Evolutionary conservation across 92 coral and sea anemone species (phyloP).

Genomic region (Metridium senile): DNA sequence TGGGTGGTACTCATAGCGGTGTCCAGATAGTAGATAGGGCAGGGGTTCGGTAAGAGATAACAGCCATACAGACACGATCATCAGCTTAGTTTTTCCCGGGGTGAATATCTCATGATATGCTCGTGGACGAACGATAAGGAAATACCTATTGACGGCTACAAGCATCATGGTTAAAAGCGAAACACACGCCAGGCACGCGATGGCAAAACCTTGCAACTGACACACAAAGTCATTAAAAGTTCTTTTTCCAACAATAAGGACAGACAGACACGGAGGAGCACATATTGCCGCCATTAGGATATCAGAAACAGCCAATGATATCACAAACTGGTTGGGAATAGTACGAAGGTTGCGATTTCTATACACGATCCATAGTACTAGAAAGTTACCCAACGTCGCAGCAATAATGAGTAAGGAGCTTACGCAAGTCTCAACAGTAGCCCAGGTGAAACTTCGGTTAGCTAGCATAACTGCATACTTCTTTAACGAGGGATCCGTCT

Average conservation of each 20-base stretch:
- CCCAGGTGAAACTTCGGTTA: slow-evolving; percentile 38
- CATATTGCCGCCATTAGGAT: slow-evolving; percentile 67
- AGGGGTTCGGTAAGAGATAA: slow-evolving; percentile 66
- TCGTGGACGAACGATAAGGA: slow-evolving; percentile 76
- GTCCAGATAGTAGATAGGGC: slow-evolving; percentile 71
- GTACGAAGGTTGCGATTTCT: slow-evolving; percentile 66
- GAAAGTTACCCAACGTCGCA: slow-evolving; percentile 60
- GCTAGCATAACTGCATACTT: slow-evolving; percentile 50
- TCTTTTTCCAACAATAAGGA: slow-evolving; percentile 63
- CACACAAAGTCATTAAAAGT: slow-evolving; percentile 75
- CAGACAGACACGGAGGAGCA: slow-evolving; percentile 74
- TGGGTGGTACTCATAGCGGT: slow-evolving; percentile 74
- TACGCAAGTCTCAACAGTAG: slow-evolving; percentile 44
- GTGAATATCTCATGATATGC: slow-evolving; percentile 60
- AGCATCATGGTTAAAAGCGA: slow-evolving; percentile 71
- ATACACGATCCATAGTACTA: slow-evolving; percentile 76
- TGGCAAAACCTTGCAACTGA: slow-evolving; percentile 71
- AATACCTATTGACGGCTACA: slow-evolving; percentile 77
- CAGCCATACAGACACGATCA: slow-evolving; percentile 68
- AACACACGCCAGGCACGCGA: slow-evolving; percentile 67
- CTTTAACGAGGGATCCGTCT: slow-evolving; percentile 40
- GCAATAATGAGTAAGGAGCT: slow-evolving; percentile 48
- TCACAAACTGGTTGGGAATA: slow-evolving; percentile 68
- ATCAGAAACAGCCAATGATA: slow-evolving; percentile 64
- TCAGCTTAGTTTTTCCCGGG: slow-evolving; percentile 50